These are phyloP conservation scores for Stenchaetothrips biformis DNA, from an alignment of 2,888 invertebrate species.

Conservation along the genomic window DNA sequence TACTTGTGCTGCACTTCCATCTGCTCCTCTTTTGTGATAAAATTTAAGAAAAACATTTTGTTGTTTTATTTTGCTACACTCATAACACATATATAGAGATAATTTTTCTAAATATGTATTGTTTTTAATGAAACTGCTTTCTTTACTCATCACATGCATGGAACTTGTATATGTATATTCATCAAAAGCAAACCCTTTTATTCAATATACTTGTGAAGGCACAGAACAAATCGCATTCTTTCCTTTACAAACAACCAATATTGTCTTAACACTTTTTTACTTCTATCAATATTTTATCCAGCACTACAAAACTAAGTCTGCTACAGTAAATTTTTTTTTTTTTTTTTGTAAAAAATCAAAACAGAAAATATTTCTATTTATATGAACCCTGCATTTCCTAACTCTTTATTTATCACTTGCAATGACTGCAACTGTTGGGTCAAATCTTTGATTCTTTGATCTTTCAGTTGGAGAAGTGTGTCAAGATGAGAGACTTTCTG, in stretches of 20 bases:
- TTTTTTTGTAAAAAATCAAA: background rate
- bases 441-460: constrained; percentile 53
- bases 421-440: constrained; percentile 44
- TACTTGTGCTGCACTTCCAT: background rate
- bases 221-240: background rate
- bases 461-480: constrained; percentile 57
- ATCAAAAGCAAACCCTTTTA: constrained; percentile 3
- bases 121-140: constrained; percentile 1
- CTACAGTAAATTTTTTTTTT: background rate
- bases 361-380: too few relatives aligned
- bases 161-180: background rate
- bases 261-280: background rate
- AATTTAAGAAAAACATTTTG: background rate
- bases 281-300: background rate
- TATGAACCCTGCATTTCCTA: background rate
- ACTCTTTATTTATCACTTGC: constrained; percentile 1
- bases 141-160: constrained; percentile 1
- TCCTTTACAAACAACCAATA: background rate
- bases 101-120: background rate
- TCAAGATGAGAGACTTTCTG: constrained; percentile 56
- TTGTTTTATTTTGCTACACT: constrained; percentile 18
- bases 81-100: background rate
- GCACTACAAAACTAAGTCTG: background rate
- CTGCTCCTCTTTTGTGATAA: background rate
- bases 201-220: constrained; percentile 19